Percentiles rank a stretch among this genome's conserved stretches.
Conservation (phyloP, 2,113 vertebrate species). For the Etia nguti region DNA sequence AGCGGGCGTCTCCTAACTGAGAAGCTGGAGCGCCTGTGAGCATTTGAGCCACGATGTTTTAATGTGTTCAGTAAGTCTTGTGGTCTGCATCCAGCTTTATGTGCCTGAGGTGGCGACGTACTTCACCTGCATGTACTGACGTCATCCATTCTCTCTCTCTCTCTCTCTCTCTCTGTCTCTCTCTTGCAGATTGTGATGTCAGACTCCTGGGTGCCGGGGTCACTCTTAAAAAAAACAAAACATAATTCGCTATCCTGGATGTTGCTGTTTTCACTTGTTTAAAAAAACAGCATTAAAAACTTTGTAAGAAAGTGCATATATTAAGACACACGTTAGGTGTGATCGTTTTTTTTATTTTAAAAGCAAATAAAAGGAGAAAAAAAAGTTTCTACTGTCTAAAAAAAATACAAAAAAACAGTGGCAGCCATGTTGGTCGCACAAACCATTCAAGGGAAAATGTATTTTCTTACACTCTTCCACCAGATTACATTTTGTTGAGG, state of each 20-base stretch:
- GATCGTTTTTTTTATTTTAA: constrained; percentile 60
- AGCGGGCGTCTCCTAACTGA: not conserved
- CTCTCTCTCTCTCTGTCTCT: constrained; percentile 65
- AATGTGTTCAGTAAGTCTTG: not conserved
- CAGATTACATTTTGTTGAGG: constrained; percentile 33
- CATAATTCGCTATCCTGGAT: constrained; percentile 57
- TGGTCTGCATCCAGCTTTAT: constrained; percentile 39
- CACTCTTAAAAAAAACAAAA: constrained; percentile 70
- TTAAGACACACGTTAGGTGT: constrained; percentile 59
- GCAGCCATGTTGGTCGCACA: constrained; percentile 73
- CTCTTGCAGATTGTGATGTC: constrained; percentile 92
- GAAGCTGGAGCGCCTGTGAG: not conserved
- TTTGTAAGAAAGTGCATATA: constrained; percentile 71
- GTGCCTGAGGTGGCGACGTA: constrained; percentile 40
- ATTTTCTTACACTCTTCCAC: constrained; percentile 46
- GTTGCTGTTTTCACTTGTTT: constrained; percentile 65
- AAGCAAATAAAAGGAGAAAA: constrained; percentile 19
- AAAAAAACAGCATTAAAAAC: constrained; percentile 62
- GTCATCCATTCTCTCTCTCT: constrained; percentile 53
- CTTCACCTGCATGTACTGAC: constrained; percentile 70
- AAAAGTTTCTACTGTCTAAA: constrained; percentile 42
- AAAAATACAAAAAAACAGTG: not conserved
- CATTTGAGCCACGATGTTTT: not conserved
- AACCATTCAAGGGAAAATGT: constrained; percentile 48
- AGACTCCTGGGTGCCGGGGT: constrained; percentile 88